Evolutionary conservation across 2,888 invertebrate genomes (phyloP), one percentile per base, ranked within the genome.

Genomic region (Syrista parreyssii): DNA sequence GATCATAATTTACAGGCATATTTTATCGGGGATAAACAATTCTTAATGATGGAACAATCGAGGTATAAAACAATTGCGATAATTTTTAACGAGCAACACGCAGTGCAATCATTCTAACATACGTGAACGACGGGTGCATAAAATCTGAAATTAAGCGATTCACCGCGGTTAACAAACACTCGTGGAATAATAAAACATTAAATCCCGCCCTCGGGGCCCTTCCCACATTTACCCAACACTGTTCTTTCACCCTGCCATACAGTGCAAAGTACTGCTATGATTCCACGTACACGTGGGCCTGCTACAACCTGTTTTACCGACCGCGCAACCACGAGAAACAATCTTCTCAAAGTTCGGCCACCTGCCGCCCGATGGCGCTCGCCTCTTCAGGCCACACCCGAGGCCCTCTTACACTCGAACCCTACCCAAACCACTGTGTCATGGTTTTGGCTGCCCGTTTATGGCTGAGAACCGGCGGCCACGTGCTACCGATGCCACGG

Each of bases 131-230:
- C 81, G 82, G 82, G 78, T 80, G 75, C 79, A 80, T 81, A 86
- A 86, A 86, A 85, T 84, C 82, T 84, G 83, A 86, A 89, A 89
- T 88, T 84, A 87, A 89, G 88, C 86, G 84, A 89, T 88, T 85
- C 84, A 82, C 81, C 77, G 85, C 83, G 84, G 85, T 89, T 86
- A 84, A 86, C 84, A 83, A 84, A 82, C 83, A 82, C 82, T 80
- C 81, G 78, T 76, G 81, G 80, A 82, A 84, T 87, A 84, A 87
- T 86, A 87, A 86, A 84, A 86, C 82, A 82, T 81, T 83, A 81
- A 78, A 75, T 77, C 76, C 76, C 78, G 76, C 83, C 78, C 76
- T 82, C 76, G 23, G 73, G 73, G 74, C 12, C 76, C 79, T 80
- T 79, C 77, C 77, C 76, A 79, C 79, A 55, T 55, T 55, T 55